Evolutionary conservation across 2,113 vertebrate genomes (phyloP).

Genomic region (Cyanistes caeruleus): DNA sequence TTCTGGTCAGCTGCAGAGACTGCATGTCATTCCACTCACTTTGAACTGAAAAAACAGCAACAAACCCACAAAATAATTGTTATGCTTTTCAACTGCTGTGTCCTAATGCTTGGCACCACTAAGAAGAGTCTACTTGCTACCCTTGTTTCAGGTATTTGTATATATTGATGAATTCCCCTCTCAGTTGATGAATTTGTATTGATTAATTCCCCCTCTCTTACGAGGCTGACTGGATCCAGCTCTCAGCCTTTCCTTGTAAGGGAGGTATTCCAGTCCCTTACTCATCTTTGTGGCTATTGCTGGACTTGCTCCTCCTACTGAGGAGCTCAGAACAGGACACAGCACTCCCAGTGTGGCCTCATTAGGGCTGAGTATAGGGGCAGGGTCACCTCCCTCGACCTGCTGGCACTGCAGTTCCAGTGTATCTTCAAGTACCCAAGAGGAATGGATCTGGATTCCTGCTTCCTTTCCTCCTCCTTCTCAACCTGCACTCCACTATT

Average conservation of each 20-base stretch:
- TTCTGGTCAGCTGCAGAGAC: background rate
- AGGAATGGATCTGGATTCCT: background rate
- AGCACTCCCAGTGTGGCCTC: background rate
- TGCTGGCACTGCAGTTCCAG: background rate
- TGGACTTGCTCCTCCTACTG: background rate
- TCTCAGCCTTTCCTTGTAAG: background rate
- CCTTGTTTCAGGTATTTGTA: background rate
- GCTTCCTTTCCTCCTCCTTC: background rate
- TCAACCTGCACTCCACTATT: background rate
- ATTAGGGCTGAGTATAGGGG: background rate
- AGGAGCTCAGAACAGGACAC: background rate
- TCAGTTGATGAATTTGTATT: too few relatives aligned
- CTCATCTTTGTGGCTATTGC: background rate
- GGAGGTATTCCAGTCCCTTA: background rate
- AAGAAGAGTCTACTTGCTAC: background rate
- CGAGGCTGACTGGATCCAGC: background rate
- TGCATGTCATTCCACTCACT: accelerated
- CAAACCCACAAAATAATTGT: background rate
- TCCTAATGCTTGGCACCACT: background rate
- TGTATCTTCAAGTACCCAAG: background rate
- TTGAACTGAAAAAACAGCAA: background rate
- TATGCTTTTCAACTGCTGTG: accelerated
- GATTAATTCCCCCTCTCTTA: background rate
- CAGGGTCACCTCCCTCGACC: background rate
- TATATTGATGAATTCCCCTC: too few relatives aligned